Evolutionary conservation across 2,888 invertebrate species (phyloP).

Genomic region (Pilophorus perplexus): DNA sequence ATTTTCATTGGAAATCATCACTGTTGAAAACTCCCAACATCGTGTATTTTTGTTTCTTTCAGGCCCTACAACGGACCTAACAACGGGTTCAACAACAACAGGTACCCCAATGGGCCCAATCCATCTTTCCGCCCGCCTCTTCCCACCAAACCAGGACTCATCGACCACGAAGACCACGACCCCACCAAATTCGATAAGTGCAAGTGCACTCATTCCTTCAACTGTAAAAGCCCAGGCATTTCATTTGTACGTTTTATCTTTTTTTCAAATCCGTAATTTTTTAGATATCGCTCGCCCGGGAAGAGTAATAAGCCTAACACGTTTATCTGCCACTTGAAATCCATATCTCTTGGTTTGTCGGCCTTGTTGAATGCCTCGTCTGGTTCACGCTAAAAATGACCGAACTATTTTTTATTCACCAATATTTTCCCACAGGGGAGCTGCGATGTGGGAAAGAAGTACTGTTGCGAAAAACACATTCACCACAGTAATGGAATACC

Average conservation of each 20-base stretch:
- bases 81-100: neutral
- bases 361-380: too few species aligned
- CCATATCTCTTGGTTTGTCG: too few species aligned
- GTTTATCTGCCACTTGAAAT: too few species aligned
- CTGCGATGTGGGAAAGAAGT: conserved; percentile 62
- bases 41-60: too few species aligned
- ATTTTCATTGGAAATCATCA: too few species aligned
- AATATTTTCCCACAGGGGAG: too few species aligned
- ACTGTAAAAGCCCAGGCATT: conserved; percentile 58
- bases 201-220: conserved; percentile 59
- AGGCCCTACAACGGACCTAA: conserved; percentile 23
- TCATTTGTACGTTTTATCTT: conserved; percentile 54
- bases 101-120: conserved; percentile 10
- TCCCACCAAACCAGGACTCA: conserved; percentile 21
- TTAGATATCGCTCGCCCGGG: neutral
- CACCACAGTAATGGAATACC: conserved; percentile 37
- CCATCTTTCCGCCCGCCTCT: conserved; percentile 48
- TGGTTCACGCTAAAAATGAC: neutral
- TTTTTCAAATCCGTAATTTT: too few species aligned
- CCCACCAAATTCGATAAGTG: conserved; percentile 53
- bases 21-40: too few species aligned
- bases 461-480: conserved; percentile 61
- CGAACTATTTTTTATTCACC: neutral
- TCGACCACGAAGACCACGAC: conserved; percentile 47
- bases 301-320: neutral